Percentiles rank a stretch among this genome's conserved stretches.
Conservation (phyloP, 2,113 vertebrate species). For the Trochalopteron elliotii region DNA sequence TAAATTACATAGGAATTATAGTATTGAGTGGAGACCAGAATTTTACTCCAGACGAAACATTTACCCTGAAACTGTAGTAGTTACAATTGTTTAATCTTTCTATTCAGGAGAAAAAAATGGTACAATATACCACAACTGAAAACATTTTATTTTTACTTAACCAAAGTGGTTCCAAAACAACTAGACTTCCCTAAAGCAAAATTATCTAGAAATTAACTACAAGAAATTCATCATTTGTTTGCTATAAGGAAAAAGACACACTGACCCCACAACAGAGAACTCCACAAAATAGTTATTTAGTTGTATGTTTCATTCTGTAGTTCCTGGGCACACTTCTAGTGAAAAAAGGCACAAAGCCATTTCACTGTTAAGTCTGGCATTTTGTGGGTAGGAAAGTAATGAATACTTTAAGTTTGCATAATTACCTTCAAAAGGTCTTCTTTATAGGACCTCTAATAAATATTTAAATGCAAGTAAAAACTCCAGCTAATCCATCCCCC, state of each 20-base stretch:
- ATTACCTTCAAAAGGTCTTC: neutral
- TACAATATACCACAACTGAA: neutral
- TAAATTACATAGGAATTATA: neutral
- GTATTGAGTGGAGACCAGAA: neutral
- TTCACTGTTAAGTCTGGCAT: neutral
- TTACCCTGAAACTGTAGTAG: neutral
- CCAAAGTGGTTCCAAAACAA: neutral
- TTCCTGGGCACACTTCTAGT: neutral
- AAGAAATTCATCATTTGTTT: neutral
- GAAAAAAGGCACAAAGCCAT: neutral
- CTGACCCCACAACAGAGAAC: neutral
- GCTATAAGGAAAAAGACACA: neutral
- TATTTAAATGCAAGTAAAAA: neutral
- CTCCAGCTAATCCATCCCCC: neutral
- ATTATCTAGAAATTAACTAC: neutral
- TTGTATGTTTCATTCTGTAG: neutral
- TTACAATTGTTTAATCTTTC: neutral
- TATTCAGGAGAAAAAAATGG: neutral
- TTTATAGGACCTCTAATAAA: neutral
- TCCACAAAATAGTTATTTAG: neutral
- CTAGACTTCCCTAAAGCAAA: neutral
- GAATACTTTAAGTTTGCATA: neutral
- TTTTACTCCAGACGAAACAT: constrained; percentile 6
- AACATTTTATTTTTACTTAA: neutral
- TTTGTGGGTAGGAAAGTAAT: neutral